Evolutionary conservation across 1,140 invertebrate genomes (phyloP), one percentile per base, ranked within the genome.

Genomic region (Temnothorax nylanderi): DNA sequence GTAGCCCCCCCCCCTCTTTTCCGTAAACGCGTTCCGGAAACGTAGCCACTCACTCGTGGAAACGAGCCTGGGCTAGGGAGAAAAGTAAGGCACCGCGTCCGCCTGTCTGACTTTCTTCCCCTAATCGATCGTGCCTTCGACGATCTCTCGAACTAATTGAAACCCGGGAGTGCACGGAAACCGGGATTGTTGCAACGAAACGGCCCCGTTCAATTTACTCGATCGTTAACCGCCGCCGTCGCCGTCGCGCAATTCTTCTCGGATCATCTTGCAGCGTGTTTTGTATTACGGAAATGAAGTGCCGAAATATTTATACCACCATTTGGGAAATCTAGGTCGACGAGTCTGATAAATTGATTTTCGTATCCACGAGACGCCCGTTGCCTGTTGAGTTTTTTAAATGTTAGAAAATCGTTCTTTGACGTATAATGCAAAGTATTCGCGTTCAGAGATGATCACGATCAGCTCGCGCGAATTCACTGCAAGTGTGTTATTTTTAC

Each of bases 11-110:
- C 0, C 26, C 26, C 26, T 1, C 1, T 26, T 41, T 11, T 32
- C 65, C 49, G 86, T 62, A 49, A 87, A 88, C 86, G 86, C 74
- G 80, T 74, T 84, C 72, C 71, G 88, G 86, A 89, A 89, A 89
- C 80, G 86, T 85, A 67, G 86, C 80, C 65, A 85, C 47, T 88
- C 86, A 77, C 80, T 89, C 86, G 58, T 75, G 56, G 56, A 84
- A 87, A 81, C 81, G 72, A 64, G n/a, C 49, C 21, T 21, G 21
- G 18, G 13, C 60, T 34, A 65, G 44, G 74, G 51, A 78, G 82
- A 85, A 85, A 54, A 74, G 80, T 62, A 34, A 84, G 54, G 80
- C 82, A 47, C 74, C n/a, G 72, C n/a, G 72, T 58, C 44, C 44
- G 77, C 44, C 62, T 41, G 62, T 34, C 75, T 78, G 82, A 78